Conservation (phyloP, 2,888 invertebrate species). For the Diaperis boleti region DNA sequence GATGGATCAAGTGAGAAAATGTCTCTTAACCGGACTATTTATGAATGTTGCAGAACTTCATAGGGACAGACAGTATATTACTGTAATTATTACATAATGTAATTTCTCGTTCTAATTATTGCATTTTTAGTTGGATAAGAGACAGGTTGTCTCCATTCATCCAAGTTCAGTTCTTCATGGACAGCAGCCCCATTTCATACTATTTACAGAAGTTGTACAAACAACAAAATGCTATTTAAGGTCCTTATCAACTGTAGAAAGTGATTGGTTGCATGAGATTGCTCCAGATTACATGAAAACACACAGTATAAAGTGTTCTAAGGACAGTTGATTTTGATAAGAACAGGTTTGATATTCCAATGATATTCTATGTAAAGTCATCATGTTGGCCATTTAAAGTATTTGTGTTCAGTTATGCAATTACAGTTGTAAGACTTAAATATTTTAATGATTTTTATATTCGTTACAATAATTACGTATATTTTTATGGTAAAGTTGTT, state of each 20-base stretch:
- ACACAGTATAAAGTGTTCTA: constrained; percentile 54
- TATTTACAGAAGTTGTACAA: constrained; percentile 90
- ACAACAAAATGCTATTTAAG: constrained; percentile 86
- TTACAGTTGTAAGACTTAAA: background rate
- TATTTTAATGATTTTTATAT: constrained; percentile 21
- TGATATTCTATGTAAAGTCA: constrained; percentile 9
- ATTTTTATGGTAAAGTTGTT: constrained; percentile 1
- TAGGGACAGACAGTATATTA: constrained; percentile 77
- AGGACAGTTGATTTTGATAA: constrained; percentile 37
- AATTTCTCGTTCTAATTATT: constrained; percentile 24
- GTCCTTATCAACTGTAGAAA: constrained; percentile 81
- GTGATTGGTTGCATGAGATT: constrained; percentile 81
- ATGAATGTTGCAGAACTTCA: constrained; percentile 88
- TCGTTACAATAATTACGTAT: constrained; percentile 11
- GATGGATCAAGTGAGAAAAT: constrained; percentile 78
- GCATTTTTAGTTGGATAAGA: constrained; percentile 69
- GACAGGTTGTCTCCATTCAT: constrained; percentile 83
- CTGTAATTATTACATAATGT: constrained; percentile 67
- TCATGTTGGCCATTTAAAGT: constrained; percentile 9
- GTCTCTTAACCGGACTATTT: constrained; percentile 84
- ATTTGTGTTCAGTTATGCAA: constrained; percentile 4
- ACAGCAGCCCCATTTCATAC: constrained; percentile 77
- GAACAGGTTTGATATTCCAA: background rate
- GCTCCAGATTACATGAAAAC: constrained; percentile 66
- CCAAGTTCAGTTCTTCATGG: constrained; percentile 84